Base-by-base conservation (phyloP, 2,888 invertebrate genomes). In the Scrobipalpa atriplicella region DNA sequence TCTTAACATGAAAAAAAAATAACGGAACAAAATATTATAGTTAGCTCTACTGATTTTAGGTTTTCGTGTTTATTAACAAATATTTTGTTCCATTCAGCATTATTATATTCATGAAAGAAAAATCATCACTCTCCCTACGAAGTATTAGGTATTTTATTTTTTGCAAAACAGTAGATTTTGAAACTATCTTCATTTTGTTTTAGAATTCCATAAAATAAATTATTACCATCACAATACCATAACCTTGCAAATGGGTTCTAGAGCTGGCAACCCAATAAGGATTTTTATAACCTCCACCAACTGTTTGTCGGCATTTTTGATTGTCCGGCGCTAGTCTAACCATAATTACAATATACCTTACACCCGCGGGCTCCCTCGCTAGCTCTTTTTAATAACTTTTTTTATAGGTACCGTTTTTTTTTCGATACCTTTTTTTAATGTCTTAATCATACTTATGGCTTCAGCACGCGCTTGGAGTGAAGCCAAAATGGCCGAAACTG, bases 291-390 rank as follows among this genome's bases (percentile, higher is more conserved):
- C 61, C 65, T 58, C 63, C 64, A 67, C 72, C 71, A 78, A 81
- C 79, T 83, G 76, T 81, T 78, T 79, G 89, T 88, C 91, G 91
- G 90, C 86, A 78, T 90, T 89, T 92, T 91, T 89, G 86, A 89
- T 83, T 75, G 77, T 80, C 77, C 83, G 79, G 81, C 81, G 85
- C 84, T 86, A 86, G 86, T 87, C 89, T 89, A 87, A 87, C 84
- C 86, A 87, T 92, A 92, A 92, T 92, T 90, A 89, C 86, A 88
- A 86, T 90, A 92, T 91, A 89, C 85, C 87, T 90, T 87, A 82
- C 88, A 83, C 86, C 87, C 89, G 83, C 84, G 72, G 85, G 89
- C 87, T 70, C 71, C 69, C 63, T 69, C 71, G 65, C 66, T 54
- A 29, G 62, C 62, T 71, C 29, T 73, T 73, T 70, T 71, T 68